A percentile compares a stretch with the other conserved stretches of the same genome.
Evolutionary conservation across 2,888 invertebrate genomes (phyloP).

Genomic region (Leptarthrus brevirostris): DNA sequence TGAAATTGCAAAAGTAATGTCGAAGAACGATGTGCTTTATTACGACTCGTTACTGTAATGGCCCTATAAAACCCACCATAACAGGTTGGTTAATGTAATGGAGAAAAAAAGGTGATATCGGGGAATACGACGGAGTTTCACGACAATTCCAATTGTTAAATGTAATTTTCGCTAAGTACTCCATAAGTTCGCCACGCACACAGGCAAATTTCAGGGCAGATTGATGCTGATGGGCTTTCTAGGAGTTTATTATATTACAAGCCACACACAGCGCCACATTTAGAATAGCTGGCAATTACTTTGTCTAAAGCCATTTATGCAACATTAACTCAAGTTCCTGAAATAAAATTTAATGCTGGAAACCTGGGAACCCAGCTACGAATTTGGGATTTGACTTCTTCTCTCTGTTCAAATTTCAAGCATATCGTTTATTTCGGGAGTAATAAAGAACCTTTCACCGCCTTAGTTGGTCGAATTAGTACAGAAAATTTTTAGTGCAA

Average conservation of each 20-base stretch:
- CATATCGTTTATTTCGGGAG: too few species aligned
- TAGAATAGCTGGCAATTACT: conserved; percentile 24
- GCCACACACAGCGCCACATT: not conserved
- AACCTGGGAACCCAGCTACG: too few species aligned
- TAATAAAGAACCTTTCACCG: too few species aligned
- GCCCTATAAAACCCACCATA: conserved; percentile 51
- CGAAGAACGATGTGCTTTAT: conserved; percentile 50
- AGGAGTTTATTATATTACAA: not conserved
- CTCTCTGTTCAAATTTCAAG: too few species aligned
- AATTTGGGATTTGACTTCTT: too few species aligned
- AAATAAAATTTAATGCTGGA: not conserved
- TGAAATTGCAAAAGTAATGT: conserved; percentile 27
- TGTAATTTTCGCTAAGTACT: conserved; percentile 39
- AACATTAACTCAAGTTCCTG: conserved; percentile 28
- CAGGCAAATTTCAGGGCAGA: conserved; percentile 22
- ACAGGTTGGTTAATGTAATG: conserved; percentile 47
- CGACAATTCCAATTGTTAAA: conserved; percentile 42
- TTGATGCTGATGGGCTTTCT: conserved; percentile 39
- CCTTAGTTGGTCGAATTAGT: too few species aligned
- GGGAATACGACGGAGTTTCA: conserved; percentile 10
- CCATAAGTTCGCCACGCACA: conserved; percentile 29
- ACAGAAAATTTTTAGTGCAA: too few species aligned
- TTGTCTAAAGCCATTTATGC: conserved; percentile 19
- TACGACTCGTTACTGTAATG: conserved; percentile 52
- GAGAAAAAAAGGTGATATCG: conserved; percentile 4